phyloP scores from a whole-genome alignment of 1,140 invertebrate species.

The Drosophila nasuta region DNA sequence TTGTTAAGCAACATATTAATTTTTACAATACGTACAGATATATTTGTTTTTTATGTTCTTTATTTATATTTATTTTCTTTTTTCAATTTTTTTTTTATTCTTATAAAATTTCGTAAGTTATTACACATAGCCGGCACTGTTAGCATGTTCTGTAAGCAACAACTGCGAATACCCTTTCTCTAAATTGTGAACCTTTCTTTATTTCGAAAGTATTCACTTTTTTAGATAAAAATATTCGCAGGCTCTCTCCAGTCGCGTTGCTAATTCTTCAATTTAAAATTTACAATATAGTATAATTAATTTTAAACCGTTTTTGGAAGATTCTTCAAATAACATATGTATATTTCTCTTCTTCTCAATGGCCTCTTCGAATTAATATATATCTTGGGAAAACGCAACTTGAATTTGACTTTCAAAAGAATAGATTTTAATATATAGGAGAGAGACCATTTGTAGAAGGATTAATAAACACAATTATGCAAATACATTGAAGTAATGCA shows the following conservation, averaged over 20 bases:
- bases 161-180: constrained; percentile 2
- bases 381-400: neutral
- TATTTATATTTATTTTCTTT: constrained; percentile 20
- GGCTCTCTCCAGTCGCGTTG: constrained; percentile 10
- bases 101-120: constrained; percentile 66
- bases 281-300: constrained; percentile 21
- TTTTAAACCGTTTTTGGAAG: constrained; percentile 54
- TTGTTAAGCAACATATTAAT: constrained; percentile 52
- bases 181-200: neutral
- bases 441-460: constrained; percentile 18
- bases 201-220: neutral
- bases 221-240: constrained; percentile 3
- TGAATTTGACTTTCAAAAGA: neutral
- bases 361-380: neutral
- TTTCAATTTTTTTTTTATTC: constrained; percentile 28
- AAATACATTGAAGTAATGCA: constrained; percentile 13
- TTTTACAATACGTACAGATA: constrained; percentile 56
- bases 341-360: constrained; percentile 15
- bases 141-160: constrained; percentile 38
- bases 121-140: constrained; percentile 80
- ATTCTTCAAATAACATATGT: constrained; percentile 54
- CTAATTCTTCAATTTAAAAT: constrained; percentile 16
- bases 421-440: neutral
- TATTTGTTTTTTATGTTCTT: neutral
- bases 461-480: constrained; percentile 2